phyloP scores from a whole-genome alignment of 2,888 invertebrate species.

The Spodoptera littoralis region DNA sequence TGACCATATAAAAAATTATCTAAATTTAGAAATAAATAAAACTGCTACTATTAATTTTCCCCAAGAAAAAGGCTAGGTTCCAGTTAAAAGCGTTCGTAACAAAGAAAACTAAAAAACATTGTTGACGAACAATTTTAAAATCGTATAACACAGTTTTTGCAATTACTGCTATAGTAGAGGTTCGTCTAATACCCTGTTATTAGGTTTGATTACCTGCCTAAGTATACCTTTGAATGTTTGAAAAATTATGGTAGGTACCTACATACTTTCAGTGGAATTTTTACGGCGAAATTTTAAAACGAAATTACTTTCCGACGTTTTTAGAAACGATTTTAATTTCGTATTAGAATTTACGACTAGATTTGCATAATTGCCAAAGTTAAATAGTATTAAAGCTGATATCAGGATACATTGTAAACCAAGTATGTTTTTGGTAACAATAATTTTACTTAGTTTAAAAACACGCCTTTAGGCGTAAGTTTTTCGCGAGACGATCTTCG shows the following conservation, averaged over 20 bases:
- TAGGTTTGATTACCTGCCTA: slow-evolving; percentile 9
- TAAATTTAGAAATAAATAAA: too few relatives aligned
- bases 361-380: too few relatives aligned
- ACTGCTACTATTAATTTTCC: too few relatives aligned
- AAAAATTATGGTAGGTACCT: slow-evolving; percentile 13
- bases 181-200: slow-evolving; percentile 51
- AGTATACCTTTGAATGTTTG: slow-evolving; percentile 8
- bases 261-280: background rate
- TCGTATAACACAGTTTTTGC: slow-evolving; percentile 52
- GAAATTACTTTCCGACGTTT: background rate
- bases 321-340: background rate
- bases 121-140: slow-evolving; percentile 51
- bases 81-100: slow-evolving; percentile 34
- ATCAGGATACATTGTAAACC: too few relatives aligned
- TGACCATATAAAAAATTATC: too few relatives aligned
- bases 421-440: too few relatives aligned
- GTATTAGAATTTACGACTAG: too few relatives aligned
- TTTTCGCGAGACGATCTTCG: too few relatives aligned
- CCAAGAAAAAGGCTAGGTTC: too few relatives aligned
- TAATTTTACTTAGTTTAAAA: too few relatives aligned
- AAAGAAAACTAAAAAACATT: slow-evolving; percentile 44
- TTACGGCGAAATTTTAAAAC: background rate
- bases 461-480: too few relatives aligned
- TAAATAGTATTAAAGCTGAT: too few relatives aligned
- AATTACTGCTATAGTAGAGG: slow-evolving; percentile 58